Evolutionary conservation across 2,888 invertebrate genomes (phyloP).

Genomic region (Tupiocoris notatus): DNA sequence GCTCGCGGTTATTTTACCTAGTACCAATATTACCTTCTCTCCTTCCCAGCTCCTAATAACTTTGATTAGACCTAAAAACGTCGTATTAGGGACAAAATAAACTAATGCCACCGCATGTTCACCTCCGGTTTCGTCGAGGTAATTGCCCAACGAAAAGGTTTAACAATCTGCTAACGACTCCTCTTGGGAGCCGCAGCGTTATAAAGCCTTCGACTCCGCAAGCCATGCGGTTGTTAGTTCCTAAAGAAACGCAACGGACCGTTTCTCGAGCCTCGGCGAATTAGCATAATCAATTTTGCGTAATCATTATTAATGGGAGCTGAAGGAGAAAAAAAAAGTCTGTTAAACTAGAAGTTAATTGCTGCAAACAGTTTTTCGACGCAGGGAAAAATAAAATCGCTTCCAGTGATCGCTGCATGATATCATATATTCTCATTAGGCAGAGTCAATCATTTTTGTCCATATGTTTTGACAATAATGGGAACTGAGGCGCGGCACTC

Average conservation of each 20-base stretch:
- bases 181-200: not conserved
- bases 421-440: no score
- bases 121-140: not conserved
- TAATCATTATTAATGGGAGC: not conserved
- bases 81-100: not conserved
- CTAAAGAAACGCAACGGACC: not conserved
- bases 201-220: not conserved
- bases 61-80: not conserved
- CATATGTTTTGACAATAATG: no score
- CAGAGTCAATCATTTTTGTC: no score
- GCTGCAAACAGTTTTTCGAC: not conserved
- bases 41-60: not conserved
- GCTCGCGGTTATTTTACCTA: no score
- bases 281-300: not conserved
- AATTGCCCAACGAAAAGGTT: not conserved
- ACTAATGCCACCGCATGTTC: not conserved
- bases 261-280: not conserved
- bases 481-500: no score
- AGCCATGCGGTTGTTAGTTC: not conserved
- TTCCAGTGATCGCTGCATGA: no score
- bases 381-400: no score
- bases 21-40: not conserved
- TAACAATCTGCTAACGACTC: constrained; percentile 23
- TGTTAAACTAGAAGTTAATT: not conserved
- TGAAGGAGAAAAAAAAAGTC: not conserved